A percentile compares a stretch with the other conserved stretches of the same genome.
These are phyloP conservation scores for Stenchaetothrips biformis DNA, from an alignment of 2,888 invertebrate species.

Conservation along the genomic window DNA sequence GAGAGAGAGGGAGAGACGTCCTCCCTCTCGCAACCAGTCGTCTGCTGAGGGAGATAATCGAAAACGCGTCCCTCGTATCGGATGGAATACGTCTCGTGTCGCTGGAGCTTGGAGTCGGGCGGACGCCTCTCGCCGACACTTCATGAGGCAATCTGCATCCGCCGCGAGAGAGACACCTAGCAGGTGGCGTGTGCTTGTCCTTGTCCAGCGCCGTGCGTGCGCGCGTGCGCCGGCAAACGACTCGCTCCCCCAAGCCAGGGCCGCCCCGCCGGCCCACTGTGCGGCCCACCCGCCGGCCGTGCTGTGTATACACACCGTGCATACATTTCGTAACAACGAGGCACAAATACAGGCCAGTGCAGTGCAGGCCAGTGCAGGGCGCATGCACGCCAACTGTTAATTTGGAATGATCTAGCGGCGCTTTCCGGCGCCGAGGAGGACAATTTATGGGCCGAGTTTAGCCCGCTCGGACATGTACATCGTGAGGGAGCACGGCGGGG, in stretches of 20 bases:
- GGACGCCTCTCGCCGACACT: too few species aligned
- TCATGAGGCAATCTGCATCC: too few species aligned
- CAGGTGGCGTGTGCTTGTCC: too few species aligned
- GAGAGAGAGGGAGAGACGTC: too few species aligned
- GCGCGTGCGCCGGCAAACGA: not conserved
- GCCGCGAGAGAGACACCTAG: too few species aligned
- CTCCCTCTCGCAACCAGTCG: too few species aligned
- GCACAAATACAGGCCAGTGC: not conserved
- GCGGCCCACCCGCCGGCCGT: not conserved
- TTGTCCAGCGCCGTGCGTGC: too few species aligned
- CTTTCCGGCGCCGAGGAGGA: not conserved
- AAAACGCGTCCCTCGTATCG: too few species aligned
- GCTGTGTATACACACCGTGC: not conserved
- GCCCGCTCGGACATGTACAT: not conserved
- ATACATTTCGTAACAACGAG: not conserved
- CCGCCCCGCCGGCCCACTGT: not conserved
- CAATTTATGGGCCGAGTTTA: conserved; percentile 12
- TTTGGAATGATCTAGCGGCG: conserved; percentile 18
- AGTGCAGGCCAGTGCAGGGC: not conserved
- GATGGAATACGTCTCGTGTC: too few species aligned
- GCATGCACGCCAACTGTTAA: conserved; percentile 9
- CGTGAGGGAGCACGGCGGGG: too few species aligned
- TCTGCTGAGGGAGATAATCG: too few species aligned
- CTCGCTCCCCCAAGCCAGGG: not conserved
- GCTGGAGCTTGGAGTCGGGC: too few species aligned